Base-by-base conservation (phyloP, 53 echinoderm and acorn worm species). In the Pentamera pediparva region DNA sequence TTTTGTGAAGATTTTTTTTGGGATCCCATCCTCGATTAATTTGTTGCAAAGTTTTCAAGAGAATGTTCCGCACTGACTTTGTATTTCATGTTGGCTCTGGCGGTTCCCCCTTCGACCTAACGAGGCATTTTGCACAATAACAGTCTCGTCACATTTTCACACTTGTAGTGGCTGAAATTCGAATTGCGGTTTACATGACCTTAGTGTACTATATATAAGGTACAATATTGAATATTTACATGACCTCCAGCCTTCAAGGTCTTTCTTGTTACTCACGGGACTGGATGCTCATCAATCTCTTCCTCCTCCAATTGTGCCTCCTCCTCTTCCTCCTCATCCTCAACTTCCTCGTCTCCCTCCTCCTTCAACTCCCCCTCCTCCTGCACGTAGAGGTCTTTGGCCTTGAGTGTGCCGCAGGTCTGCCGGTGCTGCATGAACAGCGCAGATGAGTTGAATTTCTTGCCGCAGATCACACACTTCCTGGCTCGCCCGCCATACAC, bases 351-450 rank as follows among this genome's bases (percentile, higher is more conserved):
- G 15, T 79, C 78, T 10, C 69, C 80, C 48, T 53, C 78, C 20
- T 91, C 87, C 10, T 84, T 80, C 22, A 79, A 84, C 11, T 62
- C 69, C 6, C 83, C 82, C 13, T 80, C 78, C 53, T 77, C 81
- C 28, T 81, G 81, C 4, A 80, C 91, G 18, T 57, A 71, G 50
- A 85, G 80, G 27, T 84, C 77, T 35, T 84, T 81, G 4, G 48
- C 33, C 50, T 70, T 48, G 64, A 91, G 55, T 38, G 82, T 60
- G 6, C 90, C 90, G 38, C 95, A 95, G 10, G 64, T 51, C 45
- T 87, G 84, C 35, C 95, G 61, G 69, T 95, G 95, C 61, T 82
- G 65, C 95, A 95, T 95, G 83, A 95, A 95, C 52, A 87, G 69
- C 18, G 84, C 81, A 0, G 90, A 87, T 21, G 90, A 87, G 32